A percentile compares a stretch with the other conserved stretches of the same genome.
phyloP scores from a whole-genome alignment of 2,797 vertebrate genomes.

The Pseudopleuronectes americanus region DNA sequence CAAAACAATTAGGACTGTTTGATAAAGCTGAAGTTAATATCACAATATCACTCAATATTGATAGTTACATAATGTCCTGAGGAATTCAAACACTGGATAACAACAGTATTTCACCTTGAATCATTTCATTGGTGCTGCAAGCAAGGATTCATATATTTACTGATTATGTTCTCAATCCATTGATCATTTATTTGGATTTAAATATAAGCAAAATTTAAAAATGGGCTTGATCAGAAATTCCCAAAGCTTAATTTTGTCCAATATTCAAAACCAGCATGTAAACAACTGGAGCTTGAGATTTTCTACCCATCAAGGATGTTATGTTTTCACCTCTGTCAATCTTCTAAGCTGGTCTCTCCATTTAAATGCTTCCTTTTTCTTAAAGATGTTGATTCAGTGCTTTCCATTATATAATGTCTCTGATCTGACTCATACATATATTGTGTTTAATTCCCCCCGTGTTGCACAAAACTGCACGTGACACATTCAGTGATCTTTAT shows the following conservation, averaged over 20 bases:
- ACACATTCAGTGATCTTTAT: constrained; percentile 38
- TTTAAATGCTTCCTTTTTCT: neutral
- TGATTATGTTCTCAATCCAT: neutral
- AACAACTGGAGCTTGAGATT: no score
- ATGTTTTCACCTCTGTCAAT: no score
- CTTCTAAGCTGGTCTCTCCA: neutral
- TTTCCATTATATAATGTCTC: neutral
- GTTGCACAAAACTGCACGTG: constrained; percentile 19
- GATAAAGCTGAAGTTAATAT: neutral
- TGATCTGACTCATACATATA: constrained; percentile 19
- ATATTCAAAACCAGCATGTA: no score
- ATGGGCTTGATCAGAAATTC: no score
- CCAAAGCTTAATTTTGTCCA: no score
- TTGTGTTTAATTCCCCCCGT: neutral
- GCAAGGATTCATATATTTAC: neutral
- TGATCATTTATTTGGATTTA: neutral
- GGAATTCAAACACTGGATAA: no score
- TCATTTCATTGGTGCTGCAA: no score
- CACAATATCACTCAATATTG: neutral
- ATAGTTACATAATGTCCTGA: no score
- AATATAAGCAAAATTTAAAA: no score
- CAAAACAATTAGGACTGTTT: neutral
- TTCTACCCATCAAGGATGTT: no score
- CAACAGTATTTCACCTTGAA: no score
- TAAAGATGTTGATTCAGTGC: neutral